These are phyloP conservation scores for Blastobasis adustella DNA, from an alignment of 2,888 invertebrate species.

Conservation along the genomic window DNA sequence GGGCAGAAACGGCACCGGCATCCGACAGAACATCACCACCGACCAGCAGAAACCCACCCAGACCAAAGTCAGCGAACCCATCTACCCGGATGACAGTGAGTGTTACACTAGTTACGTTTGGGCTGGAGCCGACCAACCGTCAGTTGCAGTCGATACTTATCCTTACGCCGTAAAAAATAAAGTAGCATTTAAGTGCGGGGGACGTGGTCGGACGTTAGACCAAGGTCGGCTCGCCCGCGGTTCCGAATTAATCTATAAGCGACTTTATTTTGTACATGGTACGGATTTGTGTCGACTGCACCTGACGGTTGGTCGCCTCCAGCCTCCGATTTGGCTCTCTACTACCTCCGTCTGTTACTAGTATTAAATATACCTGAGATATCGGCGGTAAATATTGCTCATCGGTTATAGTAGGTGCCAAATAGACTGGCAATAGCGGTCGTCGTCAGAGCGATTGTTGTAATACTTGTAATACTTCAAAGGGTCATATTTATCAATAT, in stretches of 20 bases:
- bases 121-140: neutral
- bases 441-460: no score
- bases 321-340: no score
- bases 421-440: no score
- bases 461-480: no score
- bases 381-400: no score
- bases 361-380: no score
- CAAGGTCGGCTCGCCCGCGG: neutral
- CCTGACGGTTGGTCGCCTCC: no score
- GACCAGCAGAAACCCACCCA: constrained; percentile 13
- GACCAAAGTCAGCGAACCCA: constrained; percentile 59
- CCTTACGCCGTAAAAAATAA: neutral
- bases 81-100: constrained; percentile 53
- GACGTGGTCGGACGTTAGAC: neutral
- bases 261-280: neutral
- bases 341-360: no score
- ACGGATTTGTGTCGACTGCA: neutral
- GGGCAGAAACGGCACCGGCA: constrained; percentile 67
- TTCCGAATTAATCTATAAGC: neutral
- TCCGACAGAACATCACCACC: constrained; percentile 32
- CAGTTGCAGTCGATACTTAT: neutral
- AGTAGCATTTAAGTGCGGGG: neutral
- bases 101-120: constrained; percentile 10
- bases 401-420: no score
- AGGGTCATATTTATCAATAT: no score